Evolutionary conservation across 1,140 invertebrate species (phyloP).

Genomic region (Drosophila triauraria): DNA sequence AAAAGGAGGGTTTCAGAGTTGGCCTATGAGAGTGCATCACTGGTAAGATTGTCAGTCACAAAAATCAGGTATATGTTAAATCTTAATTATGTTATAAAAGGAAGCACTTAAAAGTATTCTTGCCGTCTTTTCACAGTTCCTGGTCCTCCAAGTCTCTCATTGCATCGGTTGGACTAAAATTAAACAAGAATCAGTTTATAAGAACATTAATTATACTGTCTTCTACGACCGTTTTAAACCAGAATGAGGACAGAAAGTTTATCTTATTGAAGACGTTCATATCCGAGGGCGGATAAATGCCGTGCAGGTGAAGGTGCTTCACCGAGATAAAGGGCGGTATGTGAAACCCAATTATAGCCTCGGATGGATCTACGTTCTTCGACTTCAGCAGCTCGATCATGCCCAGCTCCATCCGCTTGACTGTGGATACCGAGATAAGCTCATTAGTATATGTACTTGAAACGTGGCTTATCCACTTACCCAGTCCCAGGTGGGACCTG

Average conservation of each 20-base stretch:
- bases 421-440: slow-evolving; percentile 18
- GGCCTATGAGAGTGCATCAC: not conserved
- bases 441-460: not conserved
- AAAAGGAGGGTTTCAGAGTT: no score
- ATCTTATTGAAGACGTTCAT: slow-evolving; percentile 89
- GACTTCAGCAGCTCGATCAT: slow-evolving; percentile 52
- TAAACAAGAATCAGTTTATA: not conserved
- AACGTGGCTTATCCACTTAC: slow-evolving; percentile 85
- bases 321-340: slow-evolving; percentile 96
- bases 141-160: slow-evolving; percentile 9
- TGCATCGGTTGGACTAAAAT: slow-evolving; percentile 38
- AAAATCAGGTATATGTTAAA: not conserved
- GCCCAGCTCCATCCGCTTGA: slow-evolving; percentile 60
- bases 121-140: slow-evolving; percentile 39
- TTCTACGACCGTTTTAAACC: slow-evolving; percentile 93
- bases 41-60: slow-evolving; percentile 2
- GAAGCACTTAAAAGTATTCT: not conserved
- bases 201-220: not conserved
- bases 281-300: slow-evolving; percentile 91
- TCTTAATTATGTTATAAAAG: not conserved
- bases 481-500: slow-evolving; percentile 88
- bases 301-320: slow-evolving; percentile 94
- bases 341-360: slow-evolving; percentile 93
- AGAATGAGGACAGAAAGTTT: slow-evolving; percentile 92
- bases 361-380: slow-evolving; percentile 86